Base-by-base conservation (phyloP, 37 sponge, comb jelly and placozoan genomes). In the Oopsacas minuta region DNA sequence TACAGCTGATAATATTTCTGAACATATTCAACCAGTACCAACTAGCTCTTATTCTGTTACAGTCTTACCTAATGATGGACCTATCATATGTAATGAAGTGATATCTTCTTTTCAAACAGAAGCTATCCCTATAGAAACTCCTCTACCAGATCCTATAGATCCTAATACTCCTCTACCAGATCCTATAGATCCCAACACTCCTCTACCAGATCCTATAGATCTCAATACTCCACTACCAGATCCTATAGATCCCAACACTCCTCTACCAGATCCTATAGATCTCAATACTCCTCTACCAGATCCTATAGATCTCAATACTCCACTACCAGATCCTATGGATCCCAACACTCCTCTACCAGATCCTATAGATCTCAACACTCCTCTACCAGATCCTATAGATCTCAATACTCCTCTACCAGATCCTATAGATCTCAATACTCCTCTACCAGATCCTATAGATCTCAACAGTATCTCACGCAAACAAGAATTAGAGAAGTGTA, bases 401-500 rank as follows among this genome's bases (percentile, higher is more conserved):
- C n/a, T n/a, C n/a, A n/a, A n/a, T n/a, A 42, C 49, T 17, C 49
- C 49, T 42, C 12, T 42, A 42, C 49, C 8, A 42, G 49, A 42
- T 8, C 49, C 49, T 17, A 42, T 42, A 42, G n/a, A n/a, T n/a
- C n/a, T 17, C 51, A 17, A 46, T 12, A 12, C 22, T 15, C 36
- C 28, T 82, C 37, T 3, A 38, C 17, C 39, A 82, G 83, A 82
- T 37, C 83, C n/a, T 25, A 37, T 82, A 8, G 39, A 38, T 3
- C 83, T 82, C 3, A 25, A 38, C 23, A 22, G 3, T 36, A 37
- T 83, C n/a, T 37, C 83, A 3, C 1, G 28, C 20, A 61, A n/a
- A 61, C 85, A 91, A 39, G 90, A 91, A 36, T 86, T 93, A 42
- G 88, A 84, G 84, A 37, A 81, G 10, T 83, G 89, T 1, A 91